Evolutionary conservation across 2,113 vertebrate species (phyloP).

Genomic region (Madoqua kirkii): DNA sequence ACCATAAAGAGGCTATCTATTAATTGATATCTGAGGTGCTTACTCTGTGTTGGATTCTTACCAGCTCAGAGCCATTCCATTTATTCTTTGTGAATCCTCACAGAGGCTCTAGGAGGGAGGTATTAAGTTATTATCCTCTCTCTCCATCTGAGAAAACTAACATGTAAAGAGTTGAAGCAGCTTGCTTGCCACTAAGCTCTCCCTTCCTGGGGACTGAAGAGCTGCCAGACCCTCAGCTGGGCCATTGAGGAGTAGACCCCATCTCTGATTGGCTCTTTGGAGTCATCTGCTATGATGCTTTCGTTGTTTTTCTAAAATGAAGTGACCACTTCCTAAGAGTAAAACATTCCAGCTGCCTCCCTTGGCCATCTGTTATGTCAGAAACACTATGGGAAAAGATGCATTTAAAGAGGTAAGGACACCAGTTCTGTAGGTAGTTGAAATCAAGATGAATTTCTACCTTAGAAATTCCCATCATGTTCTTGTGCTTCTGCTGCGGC

Average conservation of each 20-base stretch:
- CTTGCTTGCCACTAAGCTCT: background rate
- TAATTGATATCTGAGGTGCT: background rate
- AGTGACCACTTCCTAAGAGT: background rate
- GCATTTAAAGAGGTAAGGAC: background rate
- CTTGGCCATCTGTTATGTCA: background rate
- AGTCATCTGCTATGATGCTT: background rate
- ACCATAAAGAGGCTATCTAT: background rate
- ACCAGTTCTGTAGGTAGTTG: background rate
- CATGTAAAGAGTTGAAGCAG: background rate
- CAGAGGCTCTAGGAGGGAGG: background rate
- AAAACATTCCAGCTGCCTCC: background rate
- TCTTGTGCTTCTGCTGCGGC: background rate
- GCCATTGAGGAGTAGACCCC: background rate
- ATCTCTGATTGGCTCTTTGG: background rate
- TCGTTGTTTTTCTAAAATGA: background rate
- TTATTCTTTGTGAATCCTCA: constrained; percentile 10
- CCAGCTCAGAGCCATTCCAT: background rate
- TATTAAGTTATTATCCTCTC: background rate
- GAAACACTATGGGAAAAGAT: background rate
- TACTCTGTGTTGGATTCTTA: background rate
- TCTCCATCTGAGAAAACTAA: background rate
- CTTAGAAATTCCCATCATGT: background rate
- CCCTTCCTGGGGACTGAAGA: background rate
- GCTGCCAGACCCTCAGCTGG: background rate
- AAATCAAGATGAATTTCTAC: background rate